These are phyloP conservation scores for Phodopus roborovskii DNA, from an alignment of 2,113 vertebrate species.

Conservation along the genomic window DNA sequence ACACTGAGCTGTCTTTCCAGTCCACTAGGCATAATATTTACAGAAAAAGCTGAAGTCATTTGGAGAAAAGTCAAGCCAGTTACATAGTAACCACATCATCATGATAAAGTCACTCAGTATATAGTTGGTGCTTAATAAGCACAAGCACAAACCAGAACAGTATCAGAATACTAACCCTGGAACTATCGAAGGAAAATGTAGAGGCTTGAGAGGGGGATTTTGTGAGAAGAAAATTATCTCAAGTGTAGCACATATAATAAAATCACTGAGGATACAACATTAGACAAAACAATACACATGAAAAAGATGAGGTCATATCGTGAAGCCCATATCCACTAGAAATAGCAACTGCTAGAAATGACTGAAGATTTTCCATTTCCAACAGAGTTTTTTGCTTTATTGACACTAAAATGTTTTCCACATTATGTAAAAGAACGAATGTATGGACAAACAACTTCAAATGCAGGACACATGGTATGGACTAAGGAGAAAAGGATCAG, in stretches of 20 bases:
- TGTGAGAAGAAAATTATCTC: conserved; percentile 15
- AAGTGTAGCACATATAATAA: conserved; percentile 21
- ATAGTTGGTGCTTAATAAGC: conserved; percentile 25
- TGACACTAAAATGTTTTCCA: conserved; percentile 43
- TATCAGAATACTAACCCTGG: conserved; percentile 39
- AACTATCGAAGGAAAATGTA: not conserved
- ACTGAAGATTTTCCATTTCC: conserved; percentile 42
- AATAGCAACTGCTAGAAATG: conserved; percentile 44
- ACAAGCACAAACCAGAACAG: not conserved
- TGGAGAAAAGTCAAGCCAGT: conserved; percentile 3
- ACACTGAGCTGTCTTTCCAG: not conserved
- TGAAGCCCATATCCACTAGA: conserved; percentile 1
- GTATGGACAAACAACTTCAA: conserved; percentile 21
- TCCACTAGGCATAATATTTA: not conserved
- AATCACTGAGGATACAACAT: conserved; percentile 9
- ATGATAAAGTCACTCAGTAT: conserved; percentile 15
- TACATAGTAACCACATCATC: conserved; percentile 16
- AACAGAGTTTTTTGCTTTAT: conserved; percentile 12
- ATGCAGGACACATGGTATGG: not conserved
- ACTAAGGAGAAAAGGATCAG: conserved; percentile 15
- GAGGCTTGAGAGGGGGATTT: not conserved
- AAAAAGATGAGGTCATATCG: conserved; percentile 36
- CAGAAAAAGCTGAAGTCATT: conserved; percentile 12
- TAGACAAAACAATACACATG: conserved; percentile 24
- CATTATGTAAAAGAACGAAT: conserved; percentile 52